phyloP scores from a whole-genome alignment of 2,888 invertebrate species.

The Onthophagus sagittarius region DNA sequence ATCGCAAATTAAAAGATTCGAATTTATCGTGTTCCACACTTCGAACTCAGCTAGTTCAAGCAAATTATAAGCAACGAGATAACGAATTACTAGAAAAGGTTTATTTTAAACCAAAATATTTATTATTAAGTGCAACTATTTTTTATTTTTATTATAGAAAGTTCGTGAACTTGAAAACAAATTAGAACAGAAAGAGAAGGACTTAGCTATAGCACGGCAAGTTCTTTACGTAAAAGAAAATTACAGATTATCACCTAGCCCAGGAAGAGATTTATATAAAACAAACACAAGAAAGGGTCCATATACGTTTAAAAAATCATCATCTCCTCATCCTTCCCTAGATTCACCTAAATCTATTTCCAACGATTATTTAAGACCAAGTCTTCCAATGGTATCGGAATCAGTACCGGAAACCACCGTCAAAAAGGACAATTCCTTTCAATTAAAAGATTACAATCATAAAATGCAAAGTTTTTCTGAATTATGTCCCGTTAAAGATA shows the following conservation, averaged over 20 bases:
- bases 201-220: background rate
- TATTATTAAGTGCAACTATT: background rate
- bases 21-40: conserved; percentile 21
- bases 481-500: background rate
- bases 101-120: background rate
- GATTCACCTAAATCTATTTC: background rate
- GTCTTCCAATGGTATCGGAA: background rate
- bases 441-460: background rate
- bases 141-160: background rate
- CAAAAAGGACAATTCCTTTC: background rate
- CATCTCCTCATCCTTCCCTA: background rate
- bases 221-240: background rate
- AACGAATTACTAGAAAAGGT: background rate
- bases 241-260: background rate
- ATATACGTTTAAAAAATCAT: background rate
- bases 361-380: background rate
- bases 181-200: conserved; percentile 1
- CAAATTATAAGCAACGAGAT: background rate
- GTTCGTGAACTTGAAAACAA: conserved; percentile 1
- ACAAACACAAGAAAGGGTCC: background rate
- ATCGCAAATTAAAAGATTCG: conserved; percentile 26
- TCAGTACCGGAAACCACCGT: background rate
- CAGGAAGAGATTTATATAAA: background rate
- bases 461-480: background rate
- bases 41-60: conserved; percentile 18